Evolutionary conservation across 2,797 vertebrate genomes (phyloP).

Genomic region (Xenentodon cancila): DNA sequence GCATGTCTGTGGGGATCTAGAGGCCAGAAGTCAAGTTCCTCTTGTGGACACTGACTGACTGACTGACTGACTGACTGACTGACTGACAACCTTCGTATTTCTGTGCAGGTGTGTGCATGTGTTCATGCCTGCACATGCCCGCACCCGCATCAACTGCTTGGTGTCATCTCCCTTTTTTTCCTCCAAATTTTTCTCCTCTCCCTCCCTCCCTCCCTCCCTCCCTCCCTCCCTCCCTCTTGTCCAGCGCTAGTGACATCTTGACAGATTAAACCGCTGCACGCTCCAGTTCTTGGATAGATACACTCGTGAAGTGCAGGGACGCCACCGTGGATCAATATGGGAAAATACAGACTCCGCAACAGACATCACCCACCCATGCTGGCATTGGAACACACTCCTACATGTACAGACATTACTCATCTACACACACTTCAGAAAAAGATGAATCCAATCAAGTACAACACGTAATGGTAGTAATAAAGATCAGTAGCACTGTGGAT

Average conservation of each 20-base stretch:
- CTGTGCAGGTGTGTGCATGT: conserved; percentile 24
- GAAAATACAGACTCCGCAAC: conserved; percentile 47
- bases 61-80: too few relatives aligned
- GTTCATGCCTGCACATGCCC: conserved; percentile 5
- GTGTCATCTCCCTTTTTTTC: conserved; percentile 58
- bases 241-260: conserved; percentile 65
- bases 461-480: conserved; percentile 20
- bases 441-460: conserved; percentile 9
- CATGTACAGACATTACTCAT: conserved; percentile 6
- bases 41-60: conserved; percentile 66
- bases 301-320: conserved; percentile 48
- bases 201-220: conserved; percentile 13
- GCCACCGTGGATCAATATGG: conserved; percentile 59
- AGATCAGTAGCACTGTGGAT: conserved; percentile 1
- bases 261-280: conserved; percentile 68
- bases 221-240: conserved; percentile 20
- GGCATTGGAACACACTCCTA: conserved; percentile 9
- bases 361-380: conserved; percentile 13
- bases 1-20: conserved; percentile 54
- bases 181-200: conserved; percentile 31
- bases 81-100: conserved; percentile 50
- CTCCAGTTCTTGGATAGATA: conserved; percentile 53
- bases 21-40: conserved; percentile 62
- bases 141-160: conserved; percentile 37
- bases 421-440: conserved; percentile 3